These are phyloP conservation scores for Ligdia adustata DNA, from an alignment of 2,888 invertebrate genomes.

Conservation along the genomic window DNA sequence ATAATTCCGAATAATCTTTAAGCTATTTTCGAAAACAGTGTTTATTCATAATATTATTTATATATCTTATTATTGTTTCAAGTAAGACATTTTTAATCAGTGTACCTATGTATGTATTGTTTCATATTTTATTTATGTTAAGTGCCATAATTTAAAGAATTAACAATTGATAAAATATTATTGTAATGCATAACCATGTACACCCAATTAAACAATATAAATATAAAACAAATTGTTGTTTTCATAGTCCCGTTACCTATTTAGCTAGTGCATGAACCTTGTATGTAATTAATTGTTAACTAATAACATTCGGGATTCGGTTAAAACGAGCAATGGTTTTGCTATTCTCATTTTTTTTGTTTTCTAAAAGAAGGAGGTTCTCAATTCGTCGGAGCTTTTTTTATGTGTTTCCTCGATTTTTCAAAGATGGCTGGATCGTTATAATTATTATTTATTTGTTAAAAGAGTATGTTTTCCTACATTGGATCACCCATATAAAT, in stretches of 20 bases:
- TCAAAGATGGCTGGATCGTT: too few relatives aligned
- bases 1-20: slow-evolving; percentile 70
- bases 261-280: too few relatives aligned
- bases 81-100: slow-evolving; percentile 70
- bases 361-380: too few relatives aligned
- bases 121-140: slow-evolving; percentile 75
- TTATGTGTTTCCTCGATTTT: too few relatives aligned
- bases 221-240: slow-evolving; percentile 63
- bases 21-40: slow-evolving; percentile 42
- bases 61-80: slow-evolving; percentile 41
- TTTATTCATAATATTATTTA: slow-evolving; percentile 28
- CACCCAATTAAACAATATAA: slow-evolving; percentile 79
- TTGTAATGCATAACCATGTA: slow-evolving; percentile 83
- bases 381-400: too few relatives aligned
- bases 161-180: slow-evolving; percentile 81
- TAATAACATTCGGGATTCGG: too few relatives aligned
- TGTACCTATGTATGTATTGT: slow-evolving; percentile 72
- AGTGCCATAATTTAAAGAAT: slow-evolving; percentile 84
- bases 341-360: too few relatives aligned
- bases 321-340: too few relatives aligned
- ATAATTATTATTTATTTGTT: too few relatives aligned
- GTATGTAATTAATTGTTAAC: too few relatives aligned
- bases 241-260: slow-evolving; percentile 38
- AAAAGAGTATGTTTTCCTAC: too few relatives aligned
- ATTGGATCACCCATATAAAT: too few relatives aligned